Evolutionary conservation across 1,140 invertebrate genomes (phyloP).

Genomic region (Melanaphis sacchari): DNA sequence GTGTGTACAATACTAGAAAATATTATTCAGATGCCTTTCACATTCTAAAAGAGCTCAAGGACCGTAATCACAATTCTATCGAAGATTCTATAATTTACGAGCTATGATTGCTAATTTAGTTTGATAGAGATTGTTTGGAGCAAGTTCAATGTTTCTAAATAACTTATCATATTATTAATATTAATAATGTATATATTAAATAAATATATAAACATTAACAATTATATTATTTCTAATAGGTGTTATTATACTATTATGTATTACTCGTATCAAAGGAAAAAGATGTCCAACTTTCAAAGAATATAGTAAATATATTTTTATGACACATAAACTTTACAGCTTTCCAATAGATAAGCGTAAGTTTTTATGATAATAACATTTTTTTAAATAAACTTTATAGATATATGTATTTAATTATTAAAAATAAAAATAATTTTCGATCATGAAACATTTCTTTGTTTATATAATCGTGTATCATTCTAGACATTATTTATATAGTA

Average conservation of each 20-base stretch:
- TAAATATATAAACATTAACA: not conserved
- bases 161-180: not conserved
- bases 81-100: slow-evolving; percentile 23
- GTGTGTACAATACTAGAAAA: slow-evolving; percentile 21
- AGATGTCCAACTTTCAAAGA: not conserved
- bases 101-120: not conserved
- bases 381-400: too few relatives aligned
- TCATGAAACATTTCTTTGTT: too few relatives aligned
- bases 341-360: too few relatives aligned
- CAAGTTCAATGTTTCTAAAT: slow-evolving; percentile 11
- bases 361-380: too few relatives aligned
- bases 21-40: slow-evolving; percentile 27
- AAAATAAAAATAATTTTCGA: too few relatives aligned
- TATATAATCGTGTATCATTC: too few relatives aligned
- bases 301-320: too few relatives aligned
- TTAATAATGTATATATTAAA: not conserved
- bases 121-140: not conserved
- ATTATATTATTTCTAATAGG: not conserved
- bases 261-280: not conserved
- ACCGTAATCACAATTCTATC: slow-evolving; percentile 50
- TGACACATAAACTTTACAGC: too few relatives aligned
- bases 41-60: slow-evolving; percentile 51
- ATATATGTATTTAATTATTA: too few relatives aligned
- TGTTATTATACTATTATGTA: not conserved
- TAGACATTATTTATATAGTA: too few relatives aligned